A percentile compares a stretch with the other conserved stretches of the same genome.
These are phyloP conservation scores for Chalcosyrphus nemorum DNA, from an alignment of 2,888 invertebrate genomes.

Conservation along the genomic window DNA sequence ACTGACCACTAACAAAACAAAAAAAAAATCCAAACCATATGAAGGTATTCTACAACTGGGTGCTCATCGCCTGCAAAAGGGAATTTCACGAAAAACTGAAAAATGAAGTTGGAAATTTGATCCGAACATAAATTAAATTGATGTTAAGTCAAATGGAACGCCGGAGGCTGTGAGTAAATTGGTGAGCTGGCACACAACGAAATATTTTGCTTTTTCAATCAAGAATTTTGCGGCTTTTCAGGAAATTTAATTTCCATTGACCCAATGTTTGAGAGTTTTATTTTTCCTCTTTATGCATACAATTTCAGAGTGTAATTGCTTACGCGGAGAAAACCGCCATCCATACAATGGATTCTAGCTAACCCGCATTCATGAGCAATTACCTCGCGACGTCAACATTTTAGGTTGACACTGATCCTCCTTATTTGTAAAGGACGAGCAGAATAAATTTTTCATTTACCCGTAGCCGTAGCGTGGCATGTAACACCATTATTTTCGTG, in stretches of 20 bases:
- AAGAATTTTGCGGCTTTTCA: slow-evolving; percentile 61
- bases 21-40: not conserved
- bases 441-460: slow-evolving; percentile 54
- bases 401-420: slow-evolving; percentile 64
- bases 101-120: slow-evolving; percentile 67
- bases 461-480: too few relatives aligned
- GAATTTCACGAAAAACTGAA: slow-evolving; percentile 60
- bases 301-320: not conserved
- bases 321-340: not conserved
- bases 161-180: slow-evolving; percentile 60
- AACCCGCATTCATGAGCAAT: slow-evolving; percentile 60
- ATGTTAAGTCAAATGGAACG: slow-evolving; percentile 67
- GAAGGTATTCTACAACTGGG: slow-evolving; percentile 26
- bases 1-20: slow-evolving; percentile 11
- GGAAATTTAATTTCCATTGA: slow-evolving; percentile 61
- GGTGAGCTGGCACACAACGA: slow-evolving; percentile 27
- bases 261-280: slow-evolving; percentile 28
- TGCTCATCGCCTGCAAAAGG: slow-evolving; percentile 29
- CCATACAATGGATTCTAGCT: slow-evolving; percentile 30
- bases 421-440: slow-evolving; percentile 35
- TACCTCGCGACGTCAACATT: slow-evolving; percentile 59
- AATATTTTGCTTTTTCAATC: slow-evolving; percentile 55
- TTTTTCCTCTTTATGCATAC: not conserved
- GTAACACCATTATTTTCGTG: slow-evolving; percentile 53
- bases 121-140: slow-evolving; percentile 63